These are phyloP conservation scores for Standfussiana lucernea DNA, from an alignment of 2,888 invertebrate species.

Conservation along the genomic window DNA sequence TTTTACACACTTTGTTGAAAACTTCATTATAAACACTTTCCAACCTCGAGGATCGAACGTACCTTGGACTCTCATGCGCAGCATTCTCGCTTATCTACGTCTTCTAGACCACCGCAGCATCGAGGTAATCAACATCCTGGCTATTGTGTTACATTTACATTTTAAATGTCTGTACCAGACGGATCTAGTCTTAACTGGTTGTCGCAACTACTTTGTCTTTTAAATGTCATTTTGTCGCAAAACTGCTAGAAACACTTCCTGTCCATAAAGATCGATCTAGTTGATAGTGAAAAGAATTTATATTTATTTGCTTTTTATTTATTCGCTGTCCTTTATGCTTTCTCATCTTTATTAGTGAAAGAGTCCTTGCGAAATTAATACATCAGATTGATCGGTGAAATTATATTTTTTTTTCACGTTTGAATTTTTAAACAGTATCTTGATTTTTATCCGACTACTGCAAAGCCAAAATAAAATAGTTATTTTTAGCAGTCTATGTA, in stretches of 20 bases:
- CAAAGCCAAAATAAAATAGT: too few relatives aligned
- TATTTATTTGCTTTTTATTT: conserved; percentile 15
- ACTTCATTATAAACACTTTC: background rate
- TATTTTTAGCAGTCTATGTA: too few relatives aligned
- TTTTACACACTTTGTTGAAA: background rate
- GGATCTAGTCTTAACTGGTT: conserved; percentile 15
- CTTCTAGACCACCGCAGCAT: background rate
- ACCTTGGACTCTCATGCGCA: background rate
- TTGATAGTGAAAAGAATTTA: conserved; percentile 31
- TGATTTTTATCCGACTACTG: too few relatives aligned
- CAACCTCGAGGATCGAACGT: background rate
- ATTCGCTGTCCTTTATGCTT: background rate
- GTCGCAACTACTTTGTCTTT: conserved; percentile 33
- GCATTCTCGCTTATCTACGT: background rate
- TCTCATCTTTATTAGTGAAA: background rate
- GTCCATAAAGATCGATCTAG: conserved; percentile 32
- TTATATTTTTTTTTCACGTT: background rate
- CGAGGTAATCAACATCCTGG: conserved; percentile 42
- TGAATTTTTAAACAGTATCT: background rate
- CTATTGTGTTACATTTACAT: conserved; percentile 47
- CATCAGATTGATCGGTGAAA: background rate
- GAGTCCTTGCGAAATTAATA: background rate
- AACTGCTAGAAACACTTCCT: conserved; percentile 32
- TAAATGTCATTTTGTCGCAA: conserved; percentile 50
- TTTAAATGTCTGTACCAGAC: conserved; percentile 33